Evolutionary conservation across 2,113 vertebrate genomes (phyloP), one percentile per base, ranked within the genome.

Genomic region (Nansenia antarctica): DNA sequence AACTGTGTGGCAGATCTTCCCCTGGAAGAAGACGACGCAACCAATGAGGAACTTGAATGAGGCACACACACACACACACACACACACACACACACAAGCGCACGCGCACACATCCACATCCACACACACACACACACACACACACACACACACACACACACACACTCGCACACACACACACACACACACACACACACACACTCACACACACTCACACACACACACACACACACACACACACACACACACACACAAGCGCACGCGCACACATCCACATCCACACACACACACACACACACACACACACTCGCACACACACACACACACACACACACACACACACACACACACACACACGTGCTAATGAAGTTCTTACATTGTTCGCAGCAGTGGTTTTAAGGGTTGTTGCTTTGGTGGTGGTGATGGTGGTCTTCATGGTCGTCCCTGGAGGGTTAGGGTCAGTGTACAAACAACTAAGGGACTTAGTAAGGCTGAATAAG

Each of bases 1-100:
- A 74, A 96, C 73, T 2, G 0, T 37, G 30, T 79, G 34, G 14
- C 94, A 95, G 79, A 87, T 89, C 18, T 94, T 94, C 14, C 85
- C 89, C 93, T 94, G 70, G 0, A 7, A 74, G 77, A 66, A 45
- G 31, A 32, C 2, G 64, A 4, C 52, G 47, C n/a, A 1, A 59
- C 7, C 18, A 47, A 27, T 26, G 9, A 9, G n/a, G n/a, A n/a
- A n/a, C n/a, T n/a, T n/a, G n/a, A n/a, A n/a, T n/a, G n/a, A n/a
- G n/a, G n/a, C n/a, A 54, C 39, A 3, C 9, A 64, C 14, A 2
- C 5, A 30, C 55, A 58, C 55, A 31, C 27, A 18, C 55, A 59
- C 12, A 14, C 5, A n/a, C n/a, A n/a, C n/a, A n/a, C n/a, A n/a
- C n/a, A n/a, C n/a, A n/a, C n/a, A n/a, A n/a, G n/a, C n/a, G n/a